Evolutionary conservation across 2,888 invertebrate species (phyloP), one percentile per base, ranked within the genome.

Genomic region (Hypomecis atomaria): DNA sequence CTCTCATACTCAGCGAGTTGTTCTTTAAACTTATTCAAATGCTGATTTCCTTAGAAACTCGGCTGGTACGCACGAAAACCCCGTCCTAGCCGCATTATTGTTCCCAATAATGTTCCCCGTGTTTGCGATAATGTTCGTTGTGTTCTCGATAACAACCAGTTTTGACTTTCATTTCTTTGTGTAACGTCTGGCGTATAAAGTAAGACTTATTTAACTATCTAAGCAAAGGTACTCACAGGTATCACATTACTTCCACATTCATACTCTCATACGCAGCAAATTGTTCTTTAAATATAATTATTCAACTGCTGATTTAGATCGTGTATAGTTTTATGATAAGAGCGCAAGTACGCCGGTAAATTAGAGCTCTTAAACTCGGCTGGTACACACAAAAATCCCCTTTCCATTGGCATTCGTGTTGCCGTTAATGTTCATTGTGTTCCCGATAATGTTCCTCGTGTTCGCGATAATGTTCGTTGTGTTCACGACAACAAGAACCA

Each of bases 321-420:
- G 77, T 67, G 65, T 47, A 69, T 67, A 57, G 69, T 76, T 45
- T 75, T 77, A 66, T 75, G 82, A 74, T 82, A 79, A 55, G 77
- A 69, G 59, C 82, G 78, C 72, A 83, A 78, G 61, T 71, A 72
- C 53, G 50, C 36, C 10, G 73, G 57, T 49, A 73, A 75, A 56
- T 56, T 48, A 48, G 65, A 67, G 34, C 69, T 69, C 65, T 76
- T 70, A 71, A 75, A 76, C 74, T 73, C 68, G 50, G 73, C 74
- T 23, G 76, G 75, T 59, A 76, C 75, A 49, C 69, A 59, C 69
- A 71, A 13, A 33, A 37, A 56, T 3, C 37, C 55, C 0, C 36
- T 10, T 1, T 8, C 37, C 34, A 43, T 67, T 23, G 48, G 47
- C 9, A 3, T 13, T 13, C 23, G 48, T 36, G 6, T 36, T 49